Base-by-base conservation (phyloP, 2,888 invertebrate genomes). In the Callyntrura guangdongensis region DNA sequence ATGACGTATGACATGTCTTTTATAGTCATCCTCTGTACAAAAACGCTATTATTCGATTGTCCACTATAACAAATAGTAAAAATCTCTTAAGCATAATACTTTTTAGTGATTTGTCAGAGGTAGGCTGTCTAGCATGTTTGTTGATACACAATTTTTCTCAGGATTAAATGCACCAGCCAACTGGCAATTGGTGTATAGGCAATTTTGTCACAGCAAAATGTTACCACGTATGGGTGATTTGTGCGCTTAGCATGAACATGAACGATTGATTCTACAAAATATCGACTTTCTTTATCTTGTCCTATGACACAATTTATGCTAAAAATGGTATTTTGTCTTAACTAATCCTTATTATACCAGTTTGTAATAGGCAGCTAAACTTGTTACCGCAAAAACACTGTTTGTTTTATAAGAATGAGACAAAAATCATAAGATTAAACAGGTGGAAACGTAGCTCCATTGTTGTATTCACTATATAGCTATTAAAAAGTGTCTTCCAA, bases 41-140 rank as follows among this genome's bases (percentile, higher is more conserved):
- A 49, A 83, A 47, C 36, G 45, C n/a, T n/a, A n/a, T 27, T 27
- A 82, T 22, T 64, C 64, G 83, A 83, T 67, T 83, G 83, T 83
- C 83, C 47, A 61, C 3, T 25, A n/a, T 25, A 56, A 56, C 56
- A 77, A n/a, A 53, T 56, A 53, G 20, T 49, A 8, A 36, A 17
- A 49, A 25, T 14, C 56, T 72, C 3, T 27, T 67, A 2, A 5
- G 17, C 20, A 22, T 56, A 77, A 77, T 77, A 56, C 77, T 77
- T 53, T 56, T 47, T n/a, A n/a, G 27, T 1, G 12, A 14, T 36
- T 67, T 12, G 8, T n/a, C 20, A 47, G 5, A 47, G 11, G 49
- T 9, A 49, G n/a, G 49, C 74, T 27, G 67, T 27, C 74, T 47
- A 74, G 47, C 22, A n/a, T n/a, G n/a, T n/a, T n/a, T n/a, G n/a